Evolutionary conservation across 2,797 vertebrate species (phyloP).

Genomic region (Dipus sagitta): DNA sequence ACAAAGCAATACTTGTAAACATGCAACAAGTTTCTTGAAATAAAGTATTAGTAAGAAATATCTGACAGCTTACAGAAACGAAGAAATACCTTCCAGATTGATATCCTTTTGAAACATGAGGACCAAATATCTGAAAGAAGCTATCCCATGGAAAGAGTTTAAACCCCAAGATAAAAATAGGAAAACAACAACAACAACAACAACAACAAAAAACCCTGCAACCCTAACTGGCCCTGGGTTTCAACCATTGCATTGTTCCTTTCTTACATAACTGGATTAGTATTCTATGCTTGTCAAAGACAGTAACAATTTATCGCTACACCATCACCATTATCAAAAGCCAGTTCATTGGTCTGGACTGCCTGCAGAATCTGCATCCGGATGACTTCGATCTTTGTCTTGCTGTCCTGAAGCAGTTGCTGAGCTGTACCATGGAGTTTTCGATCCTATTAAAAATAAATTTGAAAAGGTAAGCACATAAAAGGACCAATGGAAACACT

Average conservation of each 20-base stretch:
- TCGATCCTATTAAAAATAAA: conserved; percentile 92
- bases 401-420: conserved; percentile 99
- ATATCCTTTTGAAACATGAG: background rate
- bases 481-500: conserved; percentile 51
- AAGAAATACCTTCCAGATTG: background rate
- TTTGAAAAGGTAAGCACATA: conserved; percentile 69
- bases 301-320: conserved; percentile 83
- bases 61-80: background rate
- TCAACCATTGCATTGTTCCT: background rate
- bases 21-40: background rate
- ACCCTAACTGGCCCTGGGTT: background rate
- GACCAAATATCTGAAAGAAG: background rate
- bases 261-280: background rate
- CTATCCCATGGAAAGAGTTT: background rate
- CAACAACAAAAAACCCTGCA: background rate
- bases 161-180: conserved; percentile 25
- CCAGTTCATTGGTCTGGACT: conserved; percentile 96
- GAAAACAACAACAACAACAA: conserved; percentile 16
- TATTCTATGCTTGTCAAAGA: conserved; percentile 64
- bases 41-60: background rate
- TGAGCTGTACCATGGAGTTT: conserved; percentile 97
- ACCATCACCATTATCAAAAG: conserved; percentile 95
- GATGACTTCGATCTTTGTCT: conserved; percentile 99
- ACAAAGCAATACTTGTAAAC: background rate
- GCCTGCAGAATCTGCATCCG: conserved; percentile 99